A percentile compares a stretch with the other conserved stretches of the same genome.
These are phyloP conservation scores for Drosophila trichaetosa DNA, from an alignment of 2,888 invertebrate species.

Conservation along the genomic window DNA sequence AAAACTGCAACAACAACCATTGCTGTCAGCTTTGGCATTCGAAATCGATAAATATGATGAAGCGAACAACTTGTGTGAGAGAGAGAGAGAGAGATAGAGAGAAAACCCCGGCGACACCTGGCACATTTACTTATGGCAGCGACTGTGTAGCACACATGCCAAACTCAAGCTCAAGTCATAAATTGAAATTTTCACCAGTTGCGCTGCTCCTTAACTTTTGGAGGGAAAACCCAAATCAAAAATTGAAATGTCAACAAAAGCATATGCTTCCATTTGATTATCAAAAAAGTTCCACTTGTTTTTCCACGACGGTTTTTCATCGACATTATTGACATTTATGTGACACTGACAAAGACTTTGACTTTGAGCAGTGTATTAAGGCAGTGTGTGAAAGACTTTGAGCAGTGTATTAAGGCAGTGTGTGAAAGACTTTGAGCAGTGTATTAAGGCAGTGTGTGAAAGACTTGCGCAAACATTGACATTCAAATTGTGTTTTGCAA, in stretches of 20 bases:
- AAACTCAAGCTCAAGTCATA: constrained; percentile 48
- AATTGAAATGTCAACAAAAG: constrained; percentile 72
- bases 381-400: constrained; percentile 16
- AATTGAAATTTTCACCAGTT: constrained; percentile 71
- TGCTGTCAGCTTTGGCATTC: constrained; percentile 65
- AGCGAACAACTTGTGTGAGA: constrained; percentile 16
- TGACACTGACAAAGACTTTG: constrained; percentile 44
- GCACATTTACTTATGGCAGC: constrained; percentile 50
- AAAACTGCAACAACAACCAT: constrained; percentile 15
- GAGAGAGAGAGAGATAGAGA: not conserved
- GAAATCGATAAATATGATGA: constrained; percentile 74
- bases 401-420: not conserved
- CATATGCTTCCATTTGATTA: constrained; percentile 35
- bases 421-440: constrained; percentile 15
- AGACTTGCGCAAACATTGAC: constrained; percentile 45
- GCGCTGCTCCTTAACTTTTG: constrained; percentile 4
- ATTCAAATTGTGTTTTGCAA: constrained; percentile 13
- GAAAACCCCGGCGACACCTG: constrained; percentile 32
- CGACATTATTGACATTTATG: constrained; percentile 59
- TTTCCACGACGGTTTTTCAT: constrained; percentile 27
- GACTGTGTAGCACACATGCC: constrained; percentile 48
- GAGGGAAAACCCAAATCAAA: constrained; percentile 40
- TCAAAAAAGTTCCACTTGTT: constrained; percentile 17
- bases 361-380: constrained; percentile 18
- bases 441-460: constrained; percentile 18